Base-by-base conservation (phyloP, 2,888 invertebrate species). In the Syrphus vitripennis region DNA sequence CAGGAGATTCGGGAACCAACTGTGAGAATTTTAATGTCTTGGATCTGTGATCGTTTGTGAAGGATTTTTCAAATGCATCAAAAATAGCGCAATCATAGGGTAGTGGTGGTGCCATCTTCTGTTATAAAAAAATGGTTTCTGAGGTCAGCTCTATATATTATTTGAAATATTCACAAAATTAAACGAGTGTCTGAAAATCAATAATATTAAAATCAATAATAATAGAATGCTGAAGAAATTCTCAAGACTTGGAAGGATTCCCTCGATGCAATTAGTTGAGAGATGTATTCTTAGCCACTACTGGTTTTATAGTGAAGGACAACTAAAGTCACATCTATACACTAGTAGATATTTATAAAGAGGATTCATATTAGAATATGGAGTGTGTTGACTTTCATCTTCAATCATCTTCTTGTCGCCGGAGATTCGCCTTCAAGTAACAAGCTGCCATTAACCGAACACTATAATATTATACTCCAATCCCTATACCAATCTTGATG, bases 361-460 rank as follows among this genome's bases (percentile, higher is more conserved):
- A 50, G n/a, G 5, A 50, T 26, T 26, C 50, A 48, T 14, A 45
- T n/a, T 48, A n/a, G 24, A 3, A 37, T n/a, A 34, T 24, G 16
- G 37, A 24, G 77, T 74, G 31, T 86, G 77, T 86, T 86, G 86
- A 86, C 86, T 82, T 86, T 86, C 82, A 69, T 86, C 86, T 86
- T 63, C 65, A 80, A 63, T 78, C 82, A 53, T 69, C 69, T 78
- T 63, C 70, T 48, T 75, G 63, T 26, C 74, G 50, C 63, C 29
- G 50, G 45, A 65, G 37, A 31, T 61, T 70, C 34, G 83, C 53
- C 72, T 48, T 67, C 12, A 75, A 83, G 83, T 82, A 78, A 82
- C 82, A 86, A 82, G 74, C 86, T 77, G 77, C 82, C 82, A 77
- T 86, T 82, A 82, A 61, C 53, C 61, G 40, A 71, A 63, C 69